Base-by-base conservation (phyloP, 2,797 vertebrate species). In the Xiphophorus birchmanni region DNA sequence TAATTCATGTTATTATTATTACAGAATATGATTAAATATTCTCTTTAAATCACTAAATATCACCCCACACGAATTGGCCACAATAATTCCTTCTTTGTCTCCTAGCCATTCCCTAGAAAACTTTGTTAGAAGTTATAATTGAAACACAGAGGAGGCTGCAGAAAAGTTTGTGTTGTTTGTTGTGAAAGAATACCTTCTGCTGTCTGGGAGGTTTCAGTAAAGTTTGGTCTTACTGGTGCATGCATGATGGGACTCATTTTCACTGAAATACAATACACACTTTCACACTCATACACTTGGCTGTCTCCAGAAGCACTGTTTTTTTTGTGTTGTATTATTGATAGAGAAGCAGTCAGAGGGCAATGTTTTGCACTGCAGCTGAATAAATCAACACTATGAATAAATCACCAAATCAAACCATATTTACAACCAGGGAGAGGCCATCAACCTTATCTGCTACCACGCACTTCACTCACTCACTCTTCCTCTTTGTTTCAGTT, bases 311-410 rank as follows among this genome's bases (percentile, higher is more conserved):
- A 72, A 90, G 73, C 88, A 87, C 85, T 87, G 75, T 86, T 89
- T 92, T 44, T 92, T 92, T 90, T 91, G 87, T 83, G 86, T 85
- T 93, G 82, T 91, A 91, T 93, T 92, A 93, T 92, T 92, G 90
- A 92, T 92, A 86, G 89, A 88, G 83, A 86, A 87, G 82, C 88
- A 86, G 90, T 88, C 29, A 65, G 85, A 89, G 86, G 84, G 81
- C 47, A 37, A 89, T 92, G 91, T 93, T 91, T 93, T 92, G 83
- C 88, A 90, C 80, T 72, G 76, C 77, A 76, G 79, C 87, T 89
- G 89, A 91, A 93, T 92, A 89, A 90, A 91, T 91, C 86, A 92
- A 90, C 87, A 90, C 74, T 79, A 89, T 93, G 87, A 93, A 93
- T 92, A 93, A 91, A 90, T 90, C 87, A 89, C 85, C 81, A 87